These are phyloP conservation scores for Caenorhabditis virilis DNA, from an alignment of 2,888 invertebrate species.

Conservation along the genomic window DNA sequence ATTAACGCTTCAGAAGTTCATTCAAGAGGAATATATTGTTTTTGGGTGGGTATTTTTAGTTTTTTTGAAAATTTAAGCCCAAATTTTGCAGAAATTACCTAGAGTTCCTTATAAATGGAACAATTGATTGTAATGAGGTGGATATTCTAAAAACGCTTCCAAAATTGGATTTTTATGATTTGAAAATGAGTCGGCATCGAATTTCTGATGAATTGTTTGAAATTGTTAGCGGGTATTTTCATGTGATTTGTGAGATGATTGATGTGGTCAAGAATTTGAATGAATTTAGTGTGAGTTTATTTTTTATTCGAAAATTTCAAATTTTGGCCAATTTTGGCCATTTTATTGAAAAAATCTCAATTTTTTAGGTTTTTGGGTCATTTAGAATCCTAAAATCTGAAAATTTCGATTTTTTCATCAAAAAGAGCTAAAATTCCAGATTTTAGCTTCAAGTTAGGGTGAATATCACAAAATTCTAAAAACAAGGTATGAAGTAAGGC, in stretches of 20 bases:
- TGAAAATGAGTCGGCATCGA: no score
- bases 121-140: no score
- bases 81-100: no score
- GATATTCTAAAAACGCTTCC: no score
- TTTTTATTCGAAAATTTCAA: not conserved
- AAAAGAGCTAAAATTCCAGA: no score
- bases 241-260: slow-evolving; percentile 20
- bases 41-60: not conserved
- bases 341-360: no score
- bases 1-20: slow-evolving; percentile 18
- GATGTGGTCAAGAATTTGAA: slow-evolving; percentile 13
- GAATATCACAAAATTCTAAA: no score
- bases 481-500: no score
- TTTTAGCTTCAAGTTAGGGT: no score
- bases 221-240: slow-evolving; percentile 18
- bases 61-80: not conserved
- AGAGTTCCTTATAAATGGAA: no score
- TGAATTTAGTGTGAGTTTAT: slow-evolving; percentile 25
- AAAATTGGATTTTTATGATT: no score
- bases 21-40: slow-evolving; percentile 14
- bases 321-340: not conserved
- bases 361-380: not conserved
- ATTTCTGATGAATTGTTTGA: slow-evolving; percentile 16
- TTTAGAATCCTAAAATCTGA: slow-evolving; percentile 1
- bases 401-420: no score